Percentiles rank a stretch among this genome's conserved stretches.
phyloP scores from a whole-genome alignment of 2,797 vertebrate genomes.

The Brachyrhaphis roseni region DNA sequence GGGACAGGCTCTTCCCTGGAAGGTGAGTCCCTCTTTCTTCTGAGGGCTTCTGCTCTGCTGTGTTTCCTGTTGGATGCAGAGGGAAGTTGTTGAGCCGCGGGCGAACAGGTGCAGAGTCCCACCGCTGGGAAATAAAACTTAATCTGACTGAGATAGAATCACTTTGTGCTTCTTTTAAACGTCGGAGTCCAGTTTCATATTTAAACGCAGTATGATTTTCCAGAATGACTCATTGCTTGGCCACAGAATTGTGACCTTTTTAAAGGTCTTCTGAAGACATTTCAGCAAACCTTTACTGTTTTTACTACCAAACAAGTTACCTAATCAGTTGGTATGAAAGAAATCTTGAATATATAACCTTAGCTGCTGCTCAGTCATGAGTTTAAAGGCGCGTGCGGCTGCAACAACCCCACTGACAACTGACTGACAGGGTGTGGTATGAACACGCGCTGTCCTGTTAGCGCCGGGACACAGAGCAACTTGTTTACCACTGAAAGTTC shows the following conservation, averaged over 20 bases:
- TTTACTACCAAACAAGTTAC: conserved; percentile 11
- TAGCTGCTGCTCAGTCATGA: conserved; percentile 18
- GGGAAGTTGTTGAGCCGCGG: conserved; percentile 23
- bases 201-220: conserved; percentile 1
- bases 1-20: conserved; percentile 23
- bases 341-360: conserved; percentile 21
- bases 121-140: conserved; percentile 33
- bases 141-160: conserved; percentile 12
- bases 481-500: conserved; percentile 29
- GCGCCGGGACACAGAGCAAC: conserved; percentile 28
- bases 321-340: not conserved
- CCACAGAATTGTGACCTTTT: not conserved
- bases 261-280: not conserved
- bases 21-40: conserved; percentile 61
- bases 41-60: conserved; percentile 27
- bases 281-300: not conserved
- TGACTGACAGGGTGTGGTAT: conserved; percentile 71
- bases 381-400: conserved; percentile 39
- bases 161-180: conserved; percentile 13
- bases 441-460: conserved; percentile 29
- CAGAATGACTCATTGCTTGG: conserved; percentile 26
- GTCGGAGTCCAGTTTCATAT: not conserved
- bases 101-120: conserved; percentile 79
- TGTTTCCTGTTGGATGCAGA: conserved; percentile 47
- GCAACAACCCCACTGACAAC: conserved; percentile 53